Evolutionary conservation across 2,888 invertebrate genomes (phyloP), one percentile per base, ranked within the genome.

Genomic region (Acronicta aceris): DNA sequence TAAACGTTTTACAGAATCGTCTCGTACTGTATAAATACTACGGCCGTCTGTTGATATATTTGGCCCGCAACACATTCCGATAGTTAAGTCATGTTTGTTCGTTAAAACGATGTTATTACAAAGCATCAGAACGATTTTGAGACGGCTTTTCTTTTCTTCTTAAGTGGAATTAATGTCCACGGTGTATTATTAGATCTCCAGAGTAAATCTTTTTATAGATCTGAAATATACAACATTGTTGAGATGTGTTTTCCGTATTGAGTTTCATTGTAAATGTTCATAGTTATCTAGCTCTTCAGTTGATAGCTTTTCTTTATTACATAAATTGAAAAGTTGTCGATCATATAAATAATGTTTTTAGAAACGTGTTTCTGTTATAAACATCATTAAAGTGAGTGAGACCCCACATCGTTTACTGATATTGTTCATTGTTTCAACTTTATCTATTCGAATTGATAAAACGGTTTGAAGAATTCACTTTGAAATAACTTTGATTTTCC

Each of bases 61-160:
- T 67, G 68, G 68, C 71, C 71, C 60, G 50, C 56, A 59, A 71
- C 57, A 63, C 54, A 58, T 59, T 62, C 63, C 62, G 76, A 80
- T 84, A 82, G 83, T 84, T 81, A 65, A 75, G 61, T 70, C 56
- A 62, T 76, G 70, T 71, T 66, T 67, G 62, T 62, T 73, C 69
- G 72, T 81, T 79, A 60, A 61, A 57, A 59, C 36, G 43, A 54
- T 65, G 64, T 65, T 73, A 64, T 66, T 65, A 54, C 53, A 57
- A 62, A 17, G 12, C 8, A 48, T 48, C 43, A 17, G 43, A 53
- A 52, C 48, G 50, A 7, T 36, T 15, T 55, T 42, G 38, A 13
- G 38, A 55, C 64, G 60, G 49, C 46, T 59, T 59, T 68, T 57
- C 49, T 65, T 74, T 69, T 65, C 59, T 46, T 47, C 59, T 59